Base-by-base conservation (phyloP, 2,113 vertebrate genomes). In the Pseudolaguvia tuberculata region DNA sequence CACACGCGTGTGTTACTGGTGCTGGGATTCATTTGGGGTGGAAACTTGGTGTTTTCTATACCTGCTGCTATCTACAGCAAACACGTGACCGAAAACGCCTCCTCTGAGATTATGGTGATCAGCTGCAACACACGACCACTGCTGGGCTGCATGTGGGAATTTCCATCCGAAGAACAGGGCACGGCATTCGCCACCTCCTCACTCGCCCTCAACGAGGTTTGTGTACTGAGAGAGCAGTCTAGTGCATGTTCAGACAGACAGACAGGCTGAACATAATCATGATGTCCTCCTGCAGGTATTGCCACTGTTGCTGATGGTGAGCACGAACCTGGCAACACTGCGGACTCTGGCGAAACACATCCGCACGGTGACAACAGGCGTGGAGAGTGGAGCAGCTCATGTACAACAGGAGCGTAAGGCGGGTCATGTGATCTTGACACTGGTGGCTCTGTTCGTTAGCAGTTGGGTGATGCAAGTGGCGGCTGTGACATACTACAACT, bases 401-500 rank as follows among this genome's bases (percentile, higher is more conserved):
- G 53, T 86, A 70, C 77, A 83, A n/a, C 79, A 61, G 10, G 90
- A 92, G 55, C 87, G 86, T 29, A 92, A 91, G 75, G 92, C 91
- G 0, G 88, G 86, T 66, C 85, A 90, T 1, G 88, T 92, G 14
- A 93, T 93, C 81, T 79, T 91, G 86, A 84, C 75, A 0, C 84
- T 92, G 48, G 90, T 92, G 47, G 65, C 70, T 0, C 83, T 93
- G 47, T 93, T 93, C 2, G 88, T 93, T 42, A 78, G 85, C 52
- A 90, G 89, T 79, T 93, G 92, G 91, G 88, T 56, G 4, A 81
- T 92, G 52, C 91, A 92, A 80, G 86, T 93, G 0, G 88, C 91
- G 1, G 89, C 90, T 0, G 89, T 93, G 70, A 91, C 88, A 0
- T 92, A 92, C 75, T 93, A 91, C 76, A 93, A 93, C 84, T 85